Percentiles rank a stretch among this genome's conserved stretches.
Conservation (phyloP, 2,113 vertebrate genomes). For the Panthera tigris region DNA sequence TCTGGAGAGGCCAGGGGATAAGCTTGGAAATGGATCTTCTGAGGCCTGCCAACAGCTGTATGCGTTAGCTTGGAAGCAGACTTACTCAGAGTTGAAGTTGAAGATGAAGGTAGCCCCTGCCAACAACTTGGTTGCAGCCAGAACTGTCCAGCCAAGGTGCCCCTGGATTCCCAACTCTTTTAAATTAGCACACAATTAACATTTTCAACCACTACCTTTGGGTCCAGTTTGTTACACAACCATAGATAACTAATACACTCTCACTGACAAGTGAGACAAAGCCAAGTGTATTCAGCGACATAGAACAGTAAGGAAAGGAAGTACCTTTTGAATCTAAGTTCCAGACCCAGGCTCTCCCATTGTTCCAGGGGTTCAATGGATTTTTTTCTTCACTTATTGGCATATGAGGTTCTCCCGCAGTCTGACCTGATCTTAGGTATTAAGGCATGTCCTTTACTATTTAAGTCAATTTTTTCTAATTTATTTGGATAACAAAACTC, state of each 20-base stretch:
- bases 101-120: background rate
- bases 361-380: background rate
- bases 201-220: background rate
- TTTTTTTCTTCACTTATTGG: background rate
- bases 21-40: background rate
- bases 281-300: background rate
- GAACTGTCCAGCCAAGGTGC: too few relatives aligned
- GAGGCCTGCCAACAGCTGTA: fast-evolving
- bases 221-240: background rate
- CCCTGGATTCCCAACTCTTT: background rate
- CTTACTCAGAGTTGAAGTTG: background rate
- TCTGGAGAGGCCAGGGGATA: background rate
- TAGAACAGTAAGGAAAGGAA: background rate
- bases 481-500: background rate
- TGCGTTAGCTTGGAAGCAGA: background rate
- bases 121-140: background rate
- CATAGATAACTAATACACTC: fast-evolving
- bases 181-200: background rate
- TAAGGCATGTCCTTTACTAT: background rate
- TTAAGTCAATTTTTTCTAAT: background rate
- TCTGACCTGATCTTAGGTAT: background rate
- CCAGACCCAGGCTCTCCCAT: background rate
- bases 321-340: background rate
- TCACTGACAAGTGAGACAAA: background rate
- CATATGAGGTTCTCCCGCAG: background rate